Base-by-base conservation (phyloP, 2,113 vertebrate species). In the Elephas maximus region DNA sequence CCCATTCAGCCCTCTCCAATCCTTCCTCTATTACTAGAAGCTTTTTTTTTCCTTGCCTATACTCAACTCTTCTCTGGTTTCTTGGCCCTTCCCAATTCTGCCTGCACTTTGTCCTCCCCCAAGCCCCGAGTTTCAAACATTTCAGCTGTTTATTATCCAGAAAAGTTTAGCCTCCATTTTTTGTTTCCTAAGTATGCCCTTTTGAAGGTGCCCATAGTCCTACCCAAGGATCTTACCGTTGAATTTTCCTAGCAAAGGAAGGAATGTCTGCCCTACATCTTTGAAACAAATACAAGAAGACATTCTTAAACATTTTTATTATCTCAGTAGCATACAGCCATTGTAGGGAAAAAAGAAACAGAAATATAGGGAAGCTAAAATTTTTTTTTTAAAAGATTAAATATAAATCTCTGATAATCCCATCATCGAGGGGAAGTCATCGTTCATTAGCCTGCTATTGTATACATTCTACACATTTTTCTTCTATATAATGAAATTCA, bases 31-130 rank as follows among this genome's bases (percentile, higher is more conserved):
- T n/a, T 8, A 2, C 20, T 82, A 3, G 48, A 28, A 20, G 71
- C 15, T 63, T 77, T 44, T 74, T 33, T 20, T 63, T 45, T 87
- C 14, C 60, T 57, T 71, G 17, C 41, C 21, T 88, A 77, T 10
- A 23, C 21, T 91, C 20, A 45, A 9, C 67, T 67, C 2, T 21
- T 45, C 65, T 83, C 57, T 93, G 51, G 41, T 26, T 62, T 63
- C 62, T 85, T 62, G 73, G 37, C 8, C 44, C 2, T 33, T 63
- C 80, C 41, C 48, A 41, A 76, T 71, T 87, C 87, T 89, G 45
- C 11, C 37, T 53, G 1, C 1, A 33, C 10, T 33, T 23, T 24
- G 30, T 1, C 1, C 17, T 1, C 7, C 3, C 48, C 8, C 6
- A 0, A 2, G 8, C 7, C 6, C 6, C 8, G 2, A 81, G 23